phyloP scores from a whole-genome alignment of 2,888 invertebrate species.

The Lymantria monacha region DNA sequence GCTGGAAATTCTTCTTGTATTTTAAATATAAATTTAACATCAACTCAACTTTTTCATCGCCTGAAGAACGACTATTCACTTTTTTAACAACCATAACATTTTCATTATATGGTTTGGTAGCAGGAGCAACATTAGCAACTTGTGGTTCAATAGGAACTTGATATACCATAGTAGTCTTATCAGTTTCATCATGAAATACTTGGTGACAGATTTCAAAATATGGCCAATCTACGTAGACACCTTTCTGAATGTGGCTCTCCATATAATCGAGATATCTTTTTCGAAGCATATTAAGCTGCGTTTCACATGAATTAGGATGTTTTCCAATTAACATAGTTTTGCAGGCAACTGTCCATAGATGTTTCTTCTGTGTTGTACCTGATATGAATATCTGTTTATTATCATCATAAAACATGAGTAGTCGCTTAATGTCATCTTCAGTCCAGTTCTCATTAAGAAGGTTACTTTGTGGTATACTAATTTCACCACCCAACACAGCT shows the following conservation, averaged over 20 bases:
- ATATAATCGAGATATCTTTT: constrained; percentile 47
- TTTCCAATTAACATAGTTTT: constrained; percentile 65
- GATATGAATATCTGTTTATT: constrained; percentile 64
- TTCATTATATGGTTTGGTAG: constrained; percentile 19
- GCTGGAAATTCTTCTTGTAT: constrained; percentile 52
- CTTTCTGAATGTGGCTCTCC: constrained; percentile 43
- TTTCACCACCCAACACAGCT: constrained; percentile 13
- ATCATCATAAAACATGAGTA: constrained; percentile 67
- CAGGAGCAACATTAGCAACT: constrained; percentile 15
- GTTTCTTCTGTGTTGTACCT: constrained; percentile 52
- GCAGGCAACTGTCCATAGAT: constrained; percentile 69
- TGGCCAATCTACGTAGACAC: constrained; percentile 49
- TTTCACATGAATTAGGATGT: constrained; percentile 53
- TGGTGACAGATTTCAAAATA: constrained; percentile 58
- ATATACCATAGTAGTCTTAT: constrained; percentile 4
- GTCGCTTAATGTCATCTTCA: constrained; percentile 56
- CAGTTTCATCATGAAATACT: constrained; percentile 59
- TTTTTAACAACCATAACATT: constrained; percentile 46
- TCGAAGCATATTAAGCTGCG: constrained; percentile 50
- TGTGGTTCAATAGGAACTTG: constrained; percentile 11
- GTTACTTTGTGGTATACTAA: constrained; percentile 9
- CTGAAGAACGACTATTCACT: constrained; percentile 22
- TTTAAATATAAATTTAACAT: constrained; percentile 64
- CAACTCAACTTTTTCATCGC: constrained; percentile 55
- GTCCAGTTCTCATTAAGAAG: constrained; percentile 43